Base-by-base conservation (phyloP, 2,113 vertebrate species). In the Peromyscus californicus region DNA sequence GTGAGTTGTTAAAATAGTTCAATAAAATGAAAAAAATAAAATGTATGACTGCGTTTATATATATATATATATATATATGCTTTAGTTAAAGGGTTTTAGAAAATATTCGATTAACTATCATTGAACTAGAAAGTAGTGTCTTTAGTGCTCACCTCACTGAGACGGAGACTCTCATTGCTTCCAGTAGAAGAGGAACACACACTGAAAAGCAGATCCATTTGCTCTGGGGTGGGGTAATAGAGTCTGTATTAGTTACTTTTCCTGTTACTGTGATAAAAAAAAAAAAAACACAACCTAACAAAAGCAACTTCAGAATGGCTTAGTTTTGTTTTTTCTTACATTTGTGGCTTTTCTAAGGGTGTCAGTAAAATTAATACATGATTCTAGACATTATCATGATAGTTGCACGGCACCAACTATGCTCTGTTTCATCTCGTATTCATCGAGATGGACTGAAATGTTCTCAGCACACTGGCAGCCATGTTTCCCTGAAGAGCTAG, bases 21-120 rank as follows among this genome's bases (percentile, higher is more conserved):
- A 97, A 97, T 94, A 97, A 97, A 96, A 86, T 75, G 51, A 0
- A 0, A 63, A 93, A 93, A 80, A 86, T 65, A 69, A 84, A 91
- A 54, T 39, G 59, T 70, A 24, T 85, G 75, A 92, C 29, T 61
- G 21, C 79, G 33, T 93, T 65, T 96, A 1, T 54, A 42, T 51
- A 48, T 45, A n/a, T n/a, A n/a, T n/a, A n/a, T n/a, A n/a, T 96
- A 2, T 54, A 42, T 42, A 76, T 78, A 51, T 69, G n/a, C 74
- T 72, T 92, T 72, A 51, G 51, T 82, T 57, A 57, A 12, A 82
- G n/a, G 6, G 10, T 78, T 95, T 96, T 33, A 93, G 78, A 29
- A 89, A 92, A 22, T 94, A 85, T 84, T 76, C 42, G 79, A 67
- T 82, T 51, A 95, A 82, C 33, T 90, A 54, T 72, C 4, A n/a